A percentile compares a stretch with the other conserved stretches of the same genome.
These are phyloP conservation scores for Hemiprocne comata DNA, from an alignment of 2,113 vertebrate species.

Conservation along the genomic window DNA sequence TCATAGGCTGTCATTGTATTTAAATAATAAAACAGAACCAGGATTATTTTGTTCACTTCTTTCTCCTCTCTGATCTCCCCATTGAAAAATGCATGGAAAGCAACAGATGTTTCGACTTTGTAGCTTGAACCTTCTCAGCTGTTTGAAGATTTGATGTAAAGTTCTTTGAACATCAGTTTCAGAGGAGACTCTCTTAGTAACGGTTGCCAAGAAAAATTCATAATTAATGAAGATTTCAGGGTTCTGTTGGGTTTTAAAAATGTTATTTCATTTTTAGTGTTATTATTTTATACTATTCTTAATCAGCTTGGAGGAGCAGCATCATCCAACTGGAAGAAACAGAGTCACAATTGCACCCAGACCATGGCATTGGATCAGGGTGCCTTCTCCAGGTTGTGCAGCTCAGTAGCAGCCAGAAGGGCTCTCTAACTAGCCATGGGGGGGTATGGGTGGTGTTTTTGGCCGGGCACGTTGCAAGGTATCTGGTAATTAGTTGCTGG, in stretches of 20 bases:
- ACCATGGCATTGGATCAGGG: neutral
- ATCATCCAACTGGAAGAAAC: neutral
- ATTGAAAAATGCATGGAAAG: slow-evolving; percentile 75
- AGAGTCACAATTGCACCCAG: neutral
- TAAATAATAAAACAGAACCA: slow-evolving; percentile 72
- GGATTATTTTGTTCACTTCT: slow-evolving; percentile 72
- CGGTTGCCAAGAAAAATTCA: slow-evolving; percentile 78
- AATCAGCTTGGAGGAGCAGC: slow-evolving; percentile 3
- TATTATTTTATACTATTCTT: slow-evolving; percentile 36
- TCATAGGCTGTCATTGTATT: slow-evolving; percentile 64
- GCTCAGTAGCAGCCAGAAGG: neutral
- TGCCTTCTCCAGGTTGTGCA: neutral
- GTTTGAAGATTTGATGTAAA: slow-evolving; percentile 62
- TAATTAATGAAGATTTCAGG: slow-evolving; percentile 73
- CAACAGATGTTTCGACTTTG: slow-evolving; percentile 77
- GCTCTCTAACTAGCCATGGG: neutral
- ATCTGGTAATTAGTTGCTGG: neutral
- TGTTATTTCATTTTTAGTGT: slow-evolving; percentile 56
- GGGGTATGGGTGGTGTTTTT: neutral
- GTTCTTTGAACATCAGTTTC: slow-evolving; percentile 72
- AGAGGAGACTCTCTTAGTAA: slow-evolving; percentile 77
- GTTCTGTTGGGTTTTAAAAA: slow-evolving; percentile 44
- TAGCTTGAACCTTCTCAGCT: slow-evolving; percentile 72
- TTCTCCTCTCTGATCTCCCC: slow-evolving; percentile 63
- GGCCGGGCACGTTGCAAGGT: neutral